Percentiles rank a stretch among this genome's conserved stretches.
Conservation (phyloP, 2,888 invertebrate genomes). For the Melinopterus prodromus region DNA sequence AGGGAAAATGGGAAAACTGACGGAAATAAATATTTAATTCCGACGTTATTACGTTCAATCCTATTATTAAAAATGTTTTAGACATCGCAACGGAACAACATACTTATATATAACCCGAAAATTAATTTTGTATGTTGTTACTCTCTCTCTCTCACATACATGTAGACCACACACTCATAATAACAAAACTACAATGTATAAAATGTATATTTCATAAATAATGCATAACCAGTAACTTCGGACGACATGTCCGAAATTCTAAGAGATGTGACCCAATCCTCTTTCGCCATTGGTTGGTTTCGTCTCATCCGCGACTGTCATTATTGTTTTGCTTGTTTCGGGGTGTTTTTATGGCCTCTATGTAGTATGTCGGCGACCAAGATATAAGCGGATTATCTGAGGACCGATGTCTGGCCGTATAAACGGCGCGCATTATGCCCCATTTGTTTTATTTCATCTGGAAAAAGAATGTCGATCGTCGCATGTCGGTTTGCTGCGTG, state of each 20-base stretch:
- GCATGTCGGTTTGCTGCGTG: neutral
- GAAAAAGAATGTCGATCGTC: slow-evolving; percentile 9
- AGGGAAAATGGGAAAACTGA: too few relatives aligned
- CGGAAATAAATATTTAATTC: too few relatives aligned
- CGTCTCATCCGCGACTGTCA: neutral
- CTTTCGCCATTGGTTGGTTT: neutral
- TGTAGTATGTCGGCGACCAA: slow-evolving; percentile 5
- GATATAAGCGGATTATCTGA: slow-evolving; percentile 29
- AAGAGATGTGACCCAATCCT: neutral
- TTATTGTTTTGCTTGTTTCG: slow-evolving; percentile 27
- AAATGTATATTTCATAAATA: slow-evolving; percentile 28
- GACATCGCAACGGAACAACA: too few relatives aligned
- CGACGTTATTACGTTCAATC: too few relatives aligned
- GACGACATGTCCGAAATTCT: neutral
- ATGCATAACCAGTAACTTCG: neutral
- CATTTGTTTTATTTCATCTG: slow-evolving; percentile 27
- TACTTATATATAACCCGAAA: too few relatives aligned
- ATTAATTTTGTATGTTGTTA: too few relatives aligned
- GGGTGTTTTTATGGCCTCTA: slow-evolving; percentile 28
- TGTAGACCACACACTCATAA: too few relatives aligned
- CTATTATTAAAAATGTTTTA: too few relatives aligned
- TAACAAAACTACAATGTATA: slow-evolving; percentile 22
- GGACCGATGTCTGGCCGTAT: slow-evolving; percentile 27
- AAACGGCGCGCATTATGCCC: slow-evolving; percentile 25
- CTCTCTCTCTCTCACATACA: too few relatives aligned